Percentiles rank a stretch among this genome's conserved stretches.
Conservation (phyloP, 2,888 invertebrate species). For the Drosophila kambysellisi region DNA sequence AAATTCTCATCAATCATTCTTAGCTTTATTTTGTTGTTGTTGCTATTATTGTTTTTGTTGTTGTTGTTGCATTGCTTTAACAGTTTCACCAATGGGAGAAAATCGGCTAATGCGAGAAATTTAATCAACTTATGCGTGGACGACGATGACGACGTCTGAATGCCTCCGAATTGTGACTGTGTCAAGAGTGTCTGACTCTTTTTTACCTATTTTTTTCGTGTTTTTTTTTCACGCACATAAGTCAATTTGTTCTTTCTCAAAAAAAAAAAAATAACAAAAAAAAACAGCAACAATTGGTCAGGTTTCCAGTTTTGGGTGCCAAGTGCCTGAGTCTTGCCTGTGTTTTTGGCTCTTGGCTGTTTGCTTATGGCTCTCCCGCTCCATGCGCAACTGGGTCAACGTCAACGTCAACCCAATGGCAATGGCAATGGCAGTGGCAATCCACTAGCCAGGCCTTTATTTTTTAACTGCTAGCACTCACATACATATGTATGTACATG, state of each 20-base stretch:
- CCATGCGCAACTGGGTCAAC: constrained; percentile 73
- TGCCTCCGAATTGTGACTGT: constrained; percentile 54
- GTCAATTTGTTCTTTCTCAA: constrained; percentile 72
- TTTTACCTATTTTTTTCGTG: constrained; percentile 48
- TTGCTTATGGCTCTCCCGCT: constrained; percentile 22
- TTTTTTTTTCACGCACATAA: constrained; percentile 49
- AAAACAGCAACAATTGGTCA: constrained; percentile 42
- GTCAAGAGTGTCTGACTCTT: constrained; percentile 49
- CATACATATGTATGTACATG: constrained; percentile 21
- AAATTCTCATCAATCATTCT: constrained; percentile 78
- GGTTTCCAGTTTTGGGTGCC: constrained; percentile 74
- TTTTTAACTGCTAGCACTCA: constrained; percentile 31
- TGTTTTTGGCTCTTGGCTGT: constrained; percentile 32
- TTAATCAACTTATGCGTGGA: constrained; percentile 76
- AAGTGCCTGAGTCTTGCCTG: constrained; percentile 47
- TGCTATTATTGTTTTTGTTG: background rate
- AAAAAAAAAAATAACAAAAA: background rate
- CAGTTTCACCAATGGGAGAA: constrained; percentile 71
- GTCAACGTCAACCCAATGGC: constrained; percentile 65
- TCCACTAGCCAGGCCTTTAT: constrained; percentile 45
- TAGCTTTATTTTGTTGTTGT: constrained; percentile 30
- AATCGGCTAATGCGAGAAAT: constrained; percentile 79
- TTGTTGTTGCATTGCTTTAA: constrained; percentile 31
- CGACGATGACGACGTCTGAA: constrained; percentile 63
- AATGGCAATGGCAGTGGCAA: constrained; percentile 52